Evolutionary conservation across 2,888 invertebrate genomes (phyloP).

Genomic region (Perizoma affinitatum): DNA sequence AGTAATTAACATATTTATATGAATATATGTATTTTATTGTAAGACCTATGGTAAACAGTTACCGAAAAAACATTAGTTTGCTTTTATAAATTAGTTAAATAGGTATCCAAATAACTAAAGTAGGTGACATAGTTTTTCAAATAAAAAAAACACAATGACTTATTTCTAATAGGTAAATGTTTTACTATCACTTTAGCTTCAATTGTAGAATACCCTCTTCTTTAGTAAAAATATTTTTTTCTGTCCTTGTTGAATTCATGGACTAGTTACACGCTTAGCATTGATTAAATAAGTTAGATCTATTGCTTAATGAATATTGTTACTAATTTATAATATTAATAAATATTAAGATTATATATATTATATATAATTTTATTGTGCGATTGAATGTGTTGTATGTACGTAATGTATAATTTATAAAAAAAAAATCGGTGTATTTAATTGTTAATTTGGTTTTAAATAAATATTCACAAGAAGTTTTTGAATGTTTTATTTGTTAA

Average conservation of each 20-base stretch:
- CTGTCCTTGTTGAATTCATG: neutral
- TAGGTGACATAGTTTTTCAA: too few relatives aligned
- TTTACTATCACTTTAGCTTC: too few relatives aligned
- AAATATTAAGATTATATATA: conserved; percentile 34
- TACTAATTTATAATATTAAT: conserved; percentile 38
- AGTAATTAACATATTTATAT: too few relatives aligned
- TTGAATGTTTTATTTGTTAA: conserved; percentile 48
- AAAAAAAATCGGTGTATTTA: conserved; percentile 72
- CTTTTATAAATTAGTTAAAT: too few relatives aligned
- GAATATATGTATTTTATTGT: too few relatives aligned
- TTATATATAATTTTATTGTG: conserved; percentile 44
- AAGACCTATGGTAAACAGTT: too few relatives aligned
- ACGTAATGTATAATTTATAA: conserved; percentile 54
- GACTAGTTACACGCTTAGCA: conserved; percentile 14
- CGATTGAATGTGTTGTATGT: conserved; percentile 65
- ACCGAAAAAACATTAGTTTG: too few relatives aligned
- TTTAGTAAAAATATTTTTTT: neutral
- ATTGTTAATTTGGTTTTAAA: conserved; percentile 75
- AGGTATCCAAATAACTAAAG: too few relatives aligned
- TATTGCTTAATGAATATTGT: conserved; percentile 32
- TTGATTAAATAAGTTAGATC: conserved; percentile 26
- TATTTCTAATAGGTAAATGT: too few relatives aligned
- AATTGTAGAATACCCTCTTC: too few relatives aligned
- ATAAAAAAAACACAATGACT: too few relatives aligned
- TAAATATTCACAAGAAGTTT: conserved; percentile 55